Percentiles rank a stretch among this genome's conserved stretches.
Evolutionary conservation across 2,888 invertebrate genomes (phyloP).

Genomic region (Pyrochroa serraticornis): DNA sequence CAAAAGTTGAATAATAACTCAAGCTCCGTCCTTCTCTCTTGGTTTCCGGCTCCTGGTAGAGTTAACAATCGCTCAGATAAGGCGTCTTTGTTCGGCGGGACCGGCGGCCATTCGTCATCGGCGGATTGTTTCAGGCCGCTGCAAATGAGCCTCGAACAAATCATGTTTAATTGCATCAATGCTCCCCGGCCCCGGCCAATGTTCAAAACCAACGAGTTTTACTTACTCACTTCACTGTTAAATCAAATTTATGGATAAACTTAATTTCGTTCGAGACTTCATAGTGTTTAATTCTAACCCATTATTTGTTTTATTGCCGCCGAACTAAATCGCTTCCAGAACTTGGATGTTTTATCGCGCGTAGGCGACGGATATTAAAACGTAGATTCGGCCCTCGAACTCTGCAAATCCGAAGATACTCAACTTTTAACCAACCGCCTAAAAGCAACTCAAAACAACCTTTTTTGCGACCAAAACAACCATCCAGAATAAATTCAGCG

Average conservation of each 20-base stretch:
- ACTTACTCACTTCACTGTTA: constrained; percentile 55
- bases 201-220: constrained; percentile 49
- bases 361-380: neutral
- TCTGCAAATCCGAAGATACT: too few relatives aligned
- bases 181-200: constrained; percentile 40
- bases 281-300: constrained; percentile 56
- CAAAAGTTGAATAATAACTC: constrained; percentile 46
- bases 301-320: constrained; percentile 55
- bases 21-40: constrained; percentile 18
- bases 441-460: too few relatives aligned
- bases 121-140: constrained; percentile 46
- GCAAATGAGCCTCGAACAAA: constrained; percentile 52
- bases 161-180: constrained; percentile 61
- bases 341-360: constrained; percentile 22
- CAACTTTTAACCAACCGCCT: too few relatives aligned
- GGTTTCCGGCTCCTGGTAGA: constrained; percentile 31
- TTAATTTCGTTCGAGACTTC: constrained; percentile 57
- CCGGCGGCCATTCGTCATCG: constrained; percentile 55
- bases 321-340: constrained; percentile 40
- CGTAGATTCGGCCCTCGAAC: too few relatives aligned
- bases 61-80: constrained; percentile 55
- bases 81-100: constrained; percentile 52
- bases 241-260: constrained; percentile 61
- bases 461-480: too few relatives aligned
- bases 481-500: too few relatives aligned